These are phyloP conservation scores for Chrysolina americana DNA, from an alignment of 2,888 invertebrate species.

Conservation along the genomic window DNA sequence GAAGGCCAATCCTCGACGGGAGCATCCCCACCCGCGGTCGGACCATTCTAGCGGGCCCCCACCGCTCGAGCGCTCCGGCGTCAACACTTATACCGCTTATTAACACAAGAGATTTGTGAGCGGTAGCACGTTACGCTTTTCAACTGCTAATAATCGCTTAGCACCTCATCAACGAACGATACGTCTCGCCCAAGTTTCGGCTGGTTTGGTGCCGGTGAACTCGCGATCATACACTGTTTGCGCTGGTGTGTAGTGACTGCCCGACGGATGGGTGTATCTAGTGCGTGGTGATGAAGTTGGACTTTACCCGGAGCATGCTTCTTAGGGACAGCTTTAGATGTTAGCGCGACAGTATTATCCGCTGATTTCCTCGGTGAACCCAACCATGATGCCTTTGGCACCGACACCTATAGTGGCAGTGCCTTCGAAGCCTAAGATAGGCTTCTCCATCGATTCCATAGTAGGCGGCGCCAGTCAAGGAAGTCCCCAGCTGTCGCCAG, in stretches of 20 bases:
- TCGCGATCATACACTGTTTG: not conserved
- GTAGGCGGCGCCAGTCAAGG: conserved; percentile 77
- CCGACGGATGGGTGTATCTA: conserved; percentile 1
- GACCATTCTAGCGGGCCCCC: conserved; percentile 59
- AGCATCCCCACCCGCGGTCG: conserved; percentile 52
- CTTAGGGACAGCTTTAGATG: conserved; percentile 43
- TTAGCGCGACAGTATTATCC: conserved; percentile 39
- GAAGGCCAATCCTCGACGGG: conserved; percentile 56
- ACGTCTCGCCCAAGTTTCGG: not conserved
- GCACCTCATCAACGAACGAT: conserved; percentile 24
- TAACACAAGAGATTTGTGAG: conserved; percentile 67
- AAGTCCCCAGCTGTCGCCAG: conserved; percentile 68
- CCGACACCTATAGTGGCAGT: conserved; percentile 90
- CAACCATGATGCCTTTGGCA: conserved; percentile 94
- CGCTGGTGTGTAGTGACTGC: conserved; percentile 6
- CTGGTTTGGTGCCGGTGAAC: not conserved
- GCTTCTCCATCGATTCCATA: conserved; percentile 95
- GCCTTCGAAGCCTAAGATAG: conserved; percentile 93
- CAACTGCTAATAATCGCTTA: conserved; percentile 34
- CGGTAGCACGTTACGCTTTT: conserved; percentile 61
- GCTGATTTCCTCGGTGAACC: conserved; percentile 45
- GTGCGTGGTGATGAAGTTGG: conserved; percentile 33
- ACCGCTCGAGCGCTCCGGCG: conserved; percentile 42
- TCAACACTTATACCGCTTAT: conserved; percentile 61
- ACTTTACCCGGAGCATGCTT: conserved; percentile 8